Percentiles rank a stretch among this genome's conserved stretches.
Evolutionary conservation across 2,888 invertebrate genomes (phyloP).

Genomic region (Stenodera caucasica): DNA sequence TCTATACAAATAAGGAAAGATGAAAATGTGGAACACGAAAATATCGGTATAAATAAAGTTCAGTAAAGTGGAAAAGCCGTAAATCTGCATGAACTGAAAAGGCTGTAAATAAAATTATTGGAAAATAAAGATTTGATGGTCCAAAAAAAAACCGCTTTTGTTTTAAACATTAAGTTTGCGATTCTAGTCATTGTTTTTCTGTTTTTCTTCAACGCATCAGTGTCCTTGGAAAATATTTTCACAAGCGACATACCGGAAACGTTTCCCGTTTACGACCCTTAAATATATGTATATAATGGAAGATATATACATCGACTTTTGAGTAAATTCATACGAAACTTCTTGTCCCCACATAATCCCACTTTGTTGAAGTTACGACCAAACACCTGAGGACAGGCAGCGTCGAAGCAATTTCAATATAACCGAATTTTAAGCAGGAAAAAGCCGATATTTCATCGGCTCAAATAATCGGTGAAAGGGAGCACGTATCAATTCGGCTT

Average conservation of each 20-base stretch:
- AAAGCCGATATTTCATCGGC: not conserved
- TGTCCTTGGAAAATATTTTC: not conserved
- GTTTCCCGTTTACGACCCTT: not conserved
- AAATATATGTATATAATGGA: not conserved
- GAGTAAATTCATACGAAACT: not conserved
- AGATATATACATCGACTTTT: not conserved
- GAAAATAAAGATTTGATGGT: not conserved
- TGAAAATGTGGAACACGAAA: not conserved
- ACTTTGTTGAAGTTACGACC: not conserved
- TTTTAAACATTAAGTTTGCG: no score
- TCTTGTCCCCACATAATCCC: not conserved
- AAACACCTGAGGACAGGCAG: not conserved
- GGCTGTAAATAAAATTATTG: not conserved
- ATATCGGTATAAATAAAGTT: not conserved
- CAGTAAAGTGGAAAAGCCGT: not conserved
- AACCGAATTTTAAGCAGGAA: not conserved
- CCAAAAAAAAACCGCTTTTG: no score
- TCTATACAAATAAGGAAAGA: not conserved
- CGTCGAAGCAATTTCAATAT: not conserved
- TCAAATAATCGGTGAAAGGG: no score
- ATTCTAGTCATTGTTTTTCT: not conserved
- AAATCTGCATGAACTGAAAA: not conserved
- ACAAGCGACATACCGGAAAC: not conserved
- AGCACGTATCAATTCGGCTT: not conserved
- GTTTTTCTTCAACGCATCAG: not conserved